Base-by-base conservation (phyloP, 2,888 invertebrate species). In the Fragum whitleyi region DNA sequence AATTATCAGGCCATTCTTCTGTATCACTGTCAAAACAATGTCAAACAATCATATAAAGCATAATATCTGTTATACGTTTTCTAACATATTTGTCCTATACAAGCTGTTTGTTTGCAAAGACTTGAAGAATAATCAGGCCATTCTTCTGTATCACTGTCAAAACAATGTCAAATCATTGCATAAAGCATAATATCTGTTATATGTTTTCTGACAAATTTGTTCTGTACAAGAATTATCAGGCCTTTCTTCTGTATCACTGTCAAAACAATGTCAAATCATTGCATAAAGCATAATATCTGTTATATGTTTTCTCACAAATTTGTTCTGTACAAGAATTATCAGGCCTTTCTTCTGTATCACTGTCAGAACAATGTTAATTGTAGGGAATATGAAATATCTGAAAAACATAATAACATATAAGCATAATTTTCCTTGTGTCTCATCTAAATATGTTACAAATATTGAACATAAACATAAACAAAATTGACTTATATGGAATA, bases 311-410 rank as follows among this genome's bases (percentile, higher is more conserved):
- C 88, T 88, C 47, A 86, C 79, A n/a, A 75, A 76, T 21, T 61
- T 67, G 1, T 82, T 74, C 67, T 81, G 69, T 21, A 87, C 67
- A 23, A 86, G 65, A 14, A 91, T 81, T 42, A 91, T 90, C 55
- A 92, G 75, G 1, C 92, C 91, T 79, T 92, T 92, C 86, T 89
- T 91, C 80, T 90, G 90, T 19, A 92, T 90, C 59, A 89, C 92
- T 92, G 79, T 39, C 84, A 74, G 65, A 28, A n/a, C n/a, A n/a
- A n/a, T n/a, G n/a, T n/a, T n/a, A n/a, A n/a, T n/a, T n/a, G n/a
- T n/a, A n/a, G n/a, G n/a, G n/a, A n/a, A n/a, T n/a, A n/a, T n/a
- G n/a, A n/a, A n/a, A n/a, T n/a, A n/a, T n/a, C n/a, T n/a, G n/a
- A n/a, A n/a, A n/a, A n/a, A n/a, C n/a, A n/a, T n/a, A n/a, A n/a